These are phyloP conservation scores for Nothobranchius kuhntae DNA, from an alignment of 2,113 vertebrate species.

Conservation along the genomic window DNA sequence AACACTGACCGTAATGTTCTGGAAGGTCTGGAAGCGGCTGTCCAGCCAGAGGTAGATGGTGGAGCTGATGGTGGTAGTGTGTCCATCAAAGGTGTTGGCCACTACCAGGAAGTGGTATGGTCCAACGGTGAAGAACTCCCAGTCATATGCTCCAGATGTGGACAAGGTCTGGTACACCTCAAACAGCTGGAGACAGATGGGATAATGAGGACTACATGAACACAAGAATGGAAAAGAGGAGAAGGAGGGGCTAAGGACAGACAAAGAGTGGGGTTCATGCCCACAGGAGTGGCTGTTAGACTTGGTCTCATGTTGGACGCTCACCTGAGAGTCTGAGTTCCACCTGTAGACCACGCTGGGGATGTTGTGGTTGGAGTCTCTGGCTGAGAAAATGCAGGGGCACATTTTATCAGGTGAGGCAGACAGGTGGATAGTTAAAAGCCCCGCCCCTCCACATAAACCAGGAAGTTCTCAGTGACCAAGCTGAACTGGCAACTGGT, in stretches of 20 bases:
- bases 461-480: too few species aligned
- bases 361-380: constrained; percentile 90
- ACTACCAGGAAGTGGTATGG: constrained; percentile 90
- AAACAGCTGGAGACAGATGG: constrained; percentile 68
- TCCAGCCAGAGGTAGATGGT: constrained; percentile 88
- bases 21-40: constrained; percentile 87
- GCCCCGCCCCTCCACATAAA: background rate
- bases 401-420: background rate
- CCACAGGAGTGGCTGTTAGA: too few species aligned
- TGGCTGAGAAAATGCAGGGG: constrained; percentile 58
- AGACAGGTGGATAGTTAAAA: background rate
- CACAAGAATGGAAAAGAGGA: background rate
- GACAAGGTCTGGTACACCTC: constrained; percentile 91
- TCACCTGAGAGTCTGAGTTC: constrained; percentile 82
- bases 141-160: constrained; percentile 94
- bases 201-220: background rate
- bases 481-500: background rate
- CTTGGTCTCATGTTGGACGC: constrained; percentile 11
- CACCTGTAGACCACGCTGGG: constrained; percentile 95
- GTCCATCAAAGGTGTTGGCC: constrained; percentile 92
- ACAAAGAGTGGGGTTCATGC: too few species aligned
- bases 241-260: background rate
- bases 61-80: constrained; percentile 86
- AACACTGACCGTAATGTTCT: constrained; percentile 86
- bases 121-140: constrained; percentile 92